Percentiles rank a stretch among this genome's conserved stretches.
Conservation (phyloP, 2,113 vertebrate genomes). For the Turnix velox region DNA sequence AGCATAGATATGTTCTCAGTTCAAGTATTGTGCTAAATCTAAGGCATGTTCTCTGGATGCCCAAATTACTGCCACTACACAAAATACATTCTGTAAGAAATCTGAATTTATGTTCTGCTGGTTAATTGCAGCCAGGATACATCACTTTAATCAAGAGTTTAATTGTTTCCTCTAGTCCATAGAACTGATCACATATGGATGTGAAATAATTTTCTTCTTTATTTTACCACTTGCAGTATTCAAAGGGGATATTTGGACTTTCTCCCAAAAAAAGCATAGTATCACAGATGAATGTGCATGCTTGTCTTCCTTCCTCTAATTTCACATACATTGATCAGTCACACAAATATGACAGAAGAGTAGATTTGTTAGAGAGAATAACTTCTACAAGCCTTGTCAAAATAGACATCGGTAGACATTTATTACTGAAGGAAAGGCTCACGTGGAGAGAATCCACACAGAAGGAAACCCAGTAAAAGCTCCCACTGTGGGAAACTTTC, state of each 20-base stretch:
- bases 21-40: not conserved
- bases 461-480: not conserved
- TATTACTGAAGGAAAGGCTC: not conserved
- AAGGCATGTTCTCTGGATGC: not conserved
- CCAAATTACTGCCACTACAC: not conserved
- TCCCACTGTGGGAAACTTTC: constrained; percentile 53
- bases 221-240: not conserved
- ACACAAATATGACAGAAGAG: not conserved
- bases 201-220: not conserved
- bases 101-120: not conserved
- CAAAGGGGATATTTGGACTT: not conserved
- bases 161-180: not conserved
- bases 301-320: not conserved
- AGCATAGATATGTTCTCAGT: not conserved
- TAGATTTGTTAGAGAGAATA: constrained; percentile 1
- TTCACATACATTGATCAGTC: not conserved
- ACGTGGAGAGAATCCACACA: constrained; percentile 9
- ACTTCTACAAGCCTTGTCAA: constrained; percentile 11
- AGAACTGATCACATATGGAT: not conserved
- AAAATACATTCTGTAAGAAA: not conserved
- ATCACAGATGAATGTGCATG: not conserved
- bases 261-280: not conserved
- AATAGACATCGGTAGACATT: not conserved
- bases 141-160: not conserved
- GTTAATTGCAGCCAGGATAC: not conserved